phyloP scores from a whole-genome alignment of 2,888 invertebrate species.

The Epinotia demarniana region DNA sequence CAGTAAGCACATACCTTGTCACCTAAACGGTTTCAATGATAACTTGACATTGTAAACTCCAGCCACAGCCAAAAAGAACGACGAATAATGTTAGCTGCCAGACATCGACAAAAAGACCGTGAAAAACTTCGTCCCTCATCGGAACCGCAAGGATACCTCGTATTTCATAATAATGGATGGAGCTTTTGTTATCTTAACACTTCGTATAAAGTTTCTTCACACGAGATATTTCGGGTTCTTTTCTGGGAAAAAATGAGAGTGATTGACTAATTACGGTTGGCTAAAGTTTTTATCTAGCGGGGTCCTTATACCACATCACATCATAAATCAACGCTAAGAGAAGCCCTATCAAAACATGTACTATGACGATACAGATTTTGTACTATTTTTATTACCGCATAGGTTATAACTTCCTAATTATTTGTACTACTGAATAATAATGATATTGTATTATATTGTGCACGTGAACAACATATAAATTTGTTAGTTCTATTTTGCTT shows the following conservation, averaged over 20 bases:
- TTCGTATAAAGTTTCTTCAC: constrained; percentile 43
- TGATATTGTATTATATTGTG: no score
- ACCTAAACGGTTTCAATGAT: neutral
- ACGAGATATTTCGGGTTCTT: constrained; percentile 26
- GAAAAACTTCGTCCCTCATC: constrained; percentile 25
- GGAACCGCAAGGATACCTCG: constrained; percentile 23
- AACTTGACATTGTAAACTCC: neutral
- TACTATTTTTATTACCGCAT: no score
- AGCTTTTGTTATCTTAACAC: constrained; percentile 45
- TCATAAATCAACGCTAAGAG: no score
- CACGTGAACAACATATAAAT: no score
- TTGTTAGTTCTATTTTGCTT: no score
- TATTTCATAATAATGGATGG: constrained; percentile 45
- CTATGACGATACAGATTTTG: no score
- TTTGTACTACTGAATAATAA: no score
- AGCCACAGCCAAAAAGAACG: neutral
- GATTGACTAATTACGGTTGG: constrained; percentile 24
- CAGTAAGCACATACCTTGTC: neutral
- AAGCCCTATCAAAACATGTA: no score
- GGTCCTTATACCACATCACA: neutral
- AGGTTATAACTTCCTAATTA: no score
- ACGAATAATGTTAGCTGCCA: constrained; percentile 13
- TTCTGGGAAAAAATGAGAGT: constrained; percentile 9
- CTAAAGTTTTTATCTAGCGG: neutral
- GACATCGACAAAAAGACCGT: constrained; percentile 28